Evolutionary conservation across 2,797 vertebrate species (phyloP), one percentile per base, ranked within the genome.

Genomic region (Eulemur coronatus): DNA sequence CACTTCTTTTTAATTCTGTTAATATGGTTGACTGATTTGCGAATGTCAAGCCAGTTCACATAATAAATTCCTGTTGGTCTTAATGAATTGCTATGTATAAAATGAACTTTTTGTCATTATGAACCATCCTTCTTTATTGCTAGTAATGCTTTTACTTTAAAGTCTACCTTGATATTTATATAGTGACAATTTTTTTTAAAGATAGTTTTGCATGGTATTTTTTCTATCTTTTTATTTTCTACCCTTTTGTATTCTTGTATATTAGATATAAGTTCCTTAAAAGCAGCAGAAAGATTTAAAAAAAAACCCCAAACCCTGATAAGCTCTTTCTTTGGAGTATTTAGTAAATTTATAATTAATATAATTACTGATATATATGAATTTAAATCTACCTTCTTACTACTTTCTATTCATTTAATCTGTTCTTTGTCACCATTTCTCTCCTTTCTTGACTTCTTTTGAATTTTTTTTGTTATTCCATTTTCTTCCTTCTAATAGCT

Each of bases 131-230:
- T 76, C n/a, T 75, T 76, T 91, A 70, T 7, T 75, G 48, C 33
- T 79, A 46, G 33, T 69, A 92, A 61, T 69, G 65, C 61, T 93
- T 84, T 88, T 75, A 89, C 52, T 96, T 84, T 96, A 82, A 91
- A 67, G 63, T 91, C 43, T 65, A 93, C 43, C 84, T 89, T 92
- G 76, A 86, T 50, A 69, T 87, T 81, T 87, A 50, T 38, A 87
- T 80, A 38, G 59, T 43, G 67, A 86, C 20, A 65, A 52, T 8
- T 88, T 63, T 87, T 50, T 67, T 80, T 30, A 84, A 70, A 52
- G 35, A 18, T 55, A 75, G 80, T 80, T 94, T 69, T 63, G 33
- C n/a, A 76, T 26, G 28, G 59, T 63, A 69, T 75, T 91, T 87
- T 92, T 81, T 65, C 55, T 80, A 41, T 87, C 13, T 7, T 80